Percentiles rank a stretch among this genome's conserved stretches.
These are phyloP conservation scores for Vannuccia rotundouncinata DNA, from an alignment of 2,888 invertebrate genomes.

Conservation along the genomic window DNA sequence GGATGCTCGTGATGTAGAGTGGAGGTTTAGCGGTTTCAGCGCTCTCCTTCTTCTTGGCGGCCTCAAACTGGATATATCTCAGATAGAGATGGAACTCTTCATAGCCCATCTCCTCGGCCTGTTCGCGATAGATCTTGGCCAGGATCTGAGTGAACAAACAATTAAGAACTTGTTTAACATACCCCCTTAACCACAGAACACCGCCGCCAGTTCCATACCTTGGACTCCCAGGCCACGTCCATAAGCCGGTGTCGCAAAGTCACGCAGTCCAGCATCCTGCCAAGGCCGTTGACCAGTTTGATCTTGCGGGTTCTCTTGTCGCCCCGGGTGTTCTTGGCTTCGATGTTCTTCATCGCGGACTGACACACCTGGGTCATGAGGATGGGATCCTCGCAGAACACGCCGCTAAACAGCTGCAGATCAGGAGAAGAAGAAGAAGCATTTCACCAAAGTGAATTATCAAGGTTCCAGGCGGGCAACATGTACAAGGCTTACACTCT, in stretches of 20 bases:
- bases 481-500: slow-evolving; percentile 47
- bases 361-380: slow-evolving; percentile 43
- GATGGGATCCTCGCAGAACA: slow-evolving; percentile 51
- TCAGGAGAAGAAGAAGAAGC: neutral
- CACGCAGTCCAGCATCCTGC: slow-evolving; percentile 48
- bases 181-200: neutral
- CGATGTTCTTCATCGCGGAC: slow-evolving; percentile 33
- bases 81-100: slow-evolving; percentile 55
- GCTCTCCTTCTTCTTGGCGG: slow-evolving; percentile 52
- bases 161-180: neutral
- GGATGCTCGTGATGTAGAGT: slow-evolving; percentile 50
- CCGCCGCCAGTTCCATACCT: slow-evolving; percentile 1
- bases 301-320: slow-evolving; percentile 36
- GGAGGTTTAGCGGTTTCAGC: slow-evolving; percentile 50
- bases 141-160: neutral
- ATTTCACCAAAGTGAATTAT: neutral
- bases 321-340: slow-evolving; percentile 29
- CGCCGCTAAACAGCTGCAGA: slow-evolving; percentile 50
- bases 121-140: slow-evolving; percentile 48
- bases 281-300: slow-evolving; percentile 44
- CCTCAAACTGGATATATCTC: slow-evolving; percentile 54
- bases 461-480: neutral
- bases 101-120: slow-evolving; percentile 51
- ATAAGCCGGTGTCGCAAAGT: slow-evolving; percentile 49
- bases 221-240: slow-evolving; percentile 52